These are phyloP conservation scores for Anoplophora glabripennis DNA, from an alignment of 1,140 invertebrate species.

Conservation along the genomic window DNA sequence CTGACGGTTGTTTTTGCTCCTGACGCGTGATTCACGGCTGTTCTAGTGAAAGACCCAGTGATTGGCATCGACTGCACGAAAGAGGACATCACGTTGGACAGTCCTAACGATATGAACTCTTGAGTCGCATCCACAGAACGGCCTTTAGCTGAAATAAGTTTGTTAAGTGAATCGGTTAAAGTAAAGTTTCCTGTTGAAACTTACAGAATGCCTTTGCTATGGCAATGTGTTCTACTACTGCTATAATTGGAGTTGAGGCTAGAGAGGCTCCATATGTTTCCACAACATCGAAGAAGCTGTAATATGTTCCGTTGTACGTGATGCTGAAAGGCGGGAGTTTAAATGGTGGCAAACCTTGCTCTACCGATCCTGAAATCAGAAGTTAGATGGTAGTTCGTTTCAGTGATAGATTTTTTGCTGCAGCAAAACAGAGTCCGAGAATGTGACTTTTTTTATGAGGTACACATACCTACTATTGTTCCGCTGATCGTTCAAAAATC, in stretches of 20 bases:
- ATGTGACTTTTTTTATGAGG: too few species aligned
- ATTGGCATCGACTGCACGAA: constrained; percentile 86
- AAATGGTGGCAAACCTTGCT: constrained; percentile 63
- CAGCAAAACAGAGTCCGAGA: too few species aligned
- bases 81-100: constrained; percentile 80
- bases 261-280: constrained; percentile 65
- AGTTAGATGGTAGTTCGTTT: not conserved
- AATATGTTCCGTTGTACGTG: constrained; percentile 55
- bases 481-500: too few species aligned
- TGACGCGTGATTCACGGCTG: constrained; percentile 88
- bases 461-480: too few species aligned
- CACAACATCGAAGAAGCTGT: constrained; percentile 63
- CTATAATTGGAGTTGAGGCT: constrained; percentile 72
- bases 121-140: constrained; percentile 77
- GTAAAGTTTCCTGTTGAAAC: not conserved
- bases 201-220: constrained; percentile 84
- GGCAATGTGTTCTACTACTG: constrained; percentile 80
- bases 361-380: constrained; percentile 56
- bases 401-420: not conserved
- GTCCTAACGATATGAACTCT: constrained; percentile 79
- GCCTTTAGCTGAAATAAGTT: constrained; percentile 63
- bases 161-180: constrained; percentile 25
- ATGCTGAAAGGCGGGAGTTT: constrained; percentile 61
- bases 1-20: constrained; percentile 84
- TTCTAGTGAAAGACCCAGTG: constrained; percentile 84